Percentiles rank a stretch among this genome's conserved stretches.
These are phyloP conservation scores for Halcyon malimbica DNA, from an alignment of 2,113 vertebrate species.

Conservation along the genomic window DNA sequence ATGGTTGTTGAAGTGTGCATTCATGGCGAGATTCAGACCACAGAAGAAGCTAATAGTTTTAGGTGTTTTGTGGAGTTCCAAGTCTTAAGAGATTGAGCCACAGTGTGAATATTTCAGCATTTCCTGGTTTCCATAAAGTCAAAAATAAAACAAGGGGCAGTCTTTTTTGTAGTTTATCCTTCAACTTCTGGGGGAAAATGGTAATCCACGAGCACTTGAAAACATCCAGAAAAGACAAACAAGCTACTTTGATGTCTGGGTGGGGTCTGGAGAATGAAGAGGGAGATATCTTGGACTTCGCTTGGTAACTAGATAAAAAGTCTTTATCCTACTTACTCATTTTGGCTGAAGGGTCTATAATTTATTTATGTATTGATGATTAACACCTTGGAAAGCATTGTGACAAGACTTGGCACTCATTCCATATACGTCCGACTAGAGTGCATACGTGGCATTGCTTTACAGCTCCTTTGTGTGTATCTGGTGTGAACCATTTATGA, in stretches of 20 bases:
- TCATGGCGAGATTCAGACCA: not conserved
- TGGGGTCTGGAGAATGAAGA: not conserved
- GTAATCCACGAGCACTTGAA: not conserved
- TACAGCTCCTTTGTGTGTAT: not conserved
- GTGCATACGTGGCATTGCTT: not conserved
- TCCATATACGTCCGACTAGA: not conserved
- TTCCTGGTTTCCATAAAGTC: not conserved
- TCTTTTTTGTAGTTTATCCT: not conserved
- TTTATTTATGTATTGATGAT: not conserved
- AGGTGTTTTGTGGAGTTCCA: not conserved
- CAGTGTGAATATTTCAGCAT: not conserved
- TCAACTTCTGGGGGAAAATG: not conserved
- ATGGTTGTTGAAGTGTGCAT: not conserved
- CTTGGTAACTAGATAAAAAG: not conserved
- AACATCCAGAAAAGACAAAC: not conserved
- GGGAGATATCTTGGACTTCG: not conserved
- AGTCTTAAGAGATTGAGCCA: not conserved
- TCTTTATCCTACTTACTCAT: not conserved
- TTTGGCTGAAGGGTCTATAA: not conserved
- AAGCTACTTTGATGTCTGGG: not conserved
- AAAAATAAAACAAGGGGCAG: not conserved
- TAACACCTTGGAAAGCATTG: not conserved
- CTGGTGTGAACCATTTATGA: not conserved
- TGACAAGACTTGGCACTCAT: not conserved
- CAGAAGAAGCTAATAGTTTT: not conserved